A percentile compares a stretch with the other conserved stretches of the same genome.
These are phyloP conservation scores for Conchocele bisecta DNA, from an alignment of 2,888 invertebrate species.

Conservation along the genomic window DNA sequence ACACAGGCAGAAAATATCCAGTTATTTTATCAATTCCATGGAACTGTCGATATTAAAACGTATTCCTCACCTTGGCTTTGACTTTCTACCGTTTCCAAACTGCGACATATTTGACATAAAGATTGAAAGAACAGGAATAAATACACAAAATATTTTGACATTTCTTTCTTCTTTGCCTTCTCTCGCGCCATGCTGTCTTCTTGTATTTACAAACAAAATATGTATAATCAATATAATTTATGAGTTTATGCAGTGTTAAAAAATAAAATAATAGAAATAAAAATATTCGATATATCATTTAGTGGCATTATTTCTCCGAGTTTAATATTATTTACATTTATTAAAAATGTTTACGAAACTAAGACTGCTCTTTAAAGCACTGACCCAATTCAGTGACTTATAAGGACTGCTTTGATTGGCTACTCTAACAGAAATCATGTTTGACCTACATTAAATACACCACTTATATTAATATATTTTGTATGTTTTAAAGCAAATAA, in stretches of 20 bases:
- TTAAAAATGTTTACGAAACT: conserved; percentile 54
- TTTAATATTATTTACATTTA: conserved; percentile 26
- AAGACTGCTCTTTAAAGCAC: conserved; percentile 40
- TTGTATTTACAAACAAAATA: conserved; percentile 56
- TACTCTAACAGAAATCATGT: neutral
- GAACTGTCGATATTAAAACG: neutral
- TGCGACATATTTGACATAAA: conserved; percentile 75
- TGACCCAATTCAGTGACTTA: conserved; percentile 12
- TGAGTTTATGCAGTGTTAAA: no score
- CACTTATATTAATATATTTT: no score
- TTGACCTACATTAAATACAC: neutral
- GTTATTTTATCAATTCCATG: no score
- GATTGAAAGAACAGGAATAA: conserved; percentile 79
- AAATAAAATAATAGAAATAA: no score
- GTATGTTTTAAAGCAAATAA: no score
- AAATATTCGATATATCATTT: no score
- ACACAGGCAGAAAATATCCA: no score
- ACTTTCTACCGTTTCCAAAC: conserved; percentile 80
- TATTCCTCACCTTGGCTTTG: conserved; percentile 81
- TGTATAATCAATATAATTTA: no score
- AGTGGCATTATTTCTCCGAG: no score
- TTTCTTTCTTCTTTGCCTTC: conserved; percentile 77
- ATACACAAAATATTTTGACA: conserved; percentile 77
- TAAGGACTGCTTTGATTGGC: conserved; percentile 9
- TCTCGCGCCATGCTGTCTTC: conserved; percentile 79